Evolutionary conservation across 2,888 invertebrate genomes (phyloP).

Genomic region (Rhamphomyia laevipes): DNA sequence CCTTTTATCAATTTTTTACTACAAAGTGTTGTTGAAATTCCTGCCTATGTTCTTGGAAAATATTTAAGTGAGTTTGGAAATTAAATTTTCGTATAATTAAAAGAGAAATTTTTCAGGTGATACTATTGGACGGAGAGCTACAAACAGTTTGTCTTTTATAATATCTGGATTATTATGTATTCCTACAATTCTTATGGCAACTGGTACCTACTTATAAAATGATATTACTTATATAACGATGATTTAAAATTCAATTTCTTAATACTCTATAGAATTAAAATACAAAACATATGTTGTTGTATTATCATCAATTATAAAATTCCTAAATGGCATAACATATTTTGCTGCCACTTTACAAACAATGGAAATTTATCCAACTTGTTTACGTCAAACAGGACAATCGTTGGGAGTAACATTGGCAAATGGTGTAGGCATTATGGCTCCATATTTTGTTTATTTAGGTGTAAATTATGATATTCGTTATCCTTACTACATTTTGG

Average conservation of each 20-base stretch:
- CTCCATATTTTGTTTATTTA: conserved; percentile 49
- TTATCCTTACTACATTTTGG: conserved; percentile 37
- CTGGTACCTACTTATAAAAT: no score
- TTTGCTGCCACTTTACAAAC: conserved; percentile 48
- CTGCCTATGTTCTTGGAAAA: conserved; percentile 47
- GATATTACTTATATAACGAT: not conserved
- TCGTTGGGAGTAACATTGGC: conserved; percentile 46
- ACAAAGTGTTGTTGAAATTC: conserved; percentile 51
- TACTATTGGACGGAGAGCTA: conserved; percentile 42
- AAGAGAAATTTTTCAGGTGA: conserved; percentile 32
- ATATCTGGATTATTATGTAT: conserved; percentile 35
- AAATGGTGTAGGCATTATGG: conserved; percentile 43
- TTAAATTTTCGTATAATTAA: not conserved
- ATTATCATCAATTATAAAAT: conserved; percentile 40
- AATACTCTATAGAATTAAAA: no score
- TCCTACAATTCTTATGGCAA: conserved; percentile 34
- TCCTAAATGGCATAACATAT: conserved; percentile 44
- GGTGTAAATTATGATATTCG: conserved; percentile 38
- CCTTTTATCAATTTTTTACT: conserved; percentile 53
- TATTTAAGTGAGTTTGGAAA: conserved; percentile 31
- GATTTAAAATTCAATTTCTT: no score
- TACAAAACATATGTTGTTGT: conserved; percentile 5
- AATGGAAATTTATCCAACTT: conserved; percentile 56
- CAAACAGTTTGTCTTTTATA: conserved; percentile 38
- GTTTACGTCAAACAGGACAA: conserved; percentile 51